Base-by-base conservation (phyloP, 1,140 invertebrate species). In the Proales similis region DNA sequence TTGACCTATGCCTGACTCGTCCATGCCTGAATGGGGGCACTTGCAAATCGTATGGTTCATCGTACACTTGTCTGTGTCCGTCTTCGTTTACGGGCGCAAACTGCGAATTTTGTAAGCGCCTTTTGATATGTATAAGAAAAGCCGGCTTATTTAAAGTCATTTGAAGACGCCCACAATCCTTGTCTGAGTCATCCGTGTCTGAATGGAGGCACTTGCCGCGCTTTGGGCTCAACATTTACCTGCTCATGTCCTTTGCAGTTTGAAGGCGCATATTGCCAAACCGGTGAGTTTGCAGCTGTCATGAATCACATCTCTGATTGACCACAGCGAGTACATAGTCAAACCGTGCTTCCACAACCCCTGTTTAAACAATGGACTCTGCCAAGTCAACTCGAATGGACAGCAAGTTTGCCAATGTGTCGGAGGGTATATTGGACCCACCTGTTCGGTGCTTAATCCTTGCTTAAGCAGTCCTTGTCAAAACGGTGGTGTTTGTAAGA, bases 191-290 rank as follows among this genome's bases (percentile, higher is more conserved):
- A 84, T 38, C 88, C 89, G 1, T 93, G 90, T 68, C 86, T 90
- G 76, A 94, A 95, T 73, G 89, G 89, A 0, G 90, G 88, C 2
- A 94, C 90, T 1, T 94, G 90, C 14, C 33, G 14, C 9, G 14
- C 9, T 36, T 9, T n/a, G n/a, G n/a, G n/a, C n/a, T n/a, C n/a
- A n/a, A n/a, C n/a, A n/a, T n/a, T n/a, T n/a, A n/a, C n/a, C n/a
- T 36, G 33, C 33, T 36, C 33, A 36, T 36, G 33, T 36, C 33
- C 33, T 9, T 9, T n/a, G n/a, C n/a, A n/a, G n/a, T n/a, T n/a
- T n/a, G n/a, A n/a, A n/a, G n/a, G n/a, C n/a, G n/a, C n/a, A n/a
- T n/a, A n/a, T n/a, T n/a, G n/a, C n/a, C n/a, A n/a, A n/a, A n/a
- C n/a, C n/a, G n/a, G n/a, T n/a, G n/a, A n/a, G n/a, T n/a, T n/a